These are phyloP conservation scores for Meteorus sp. DNA, from an alignment of 1,140 invertebrate species.

Conservation along the genomic window DNA sequence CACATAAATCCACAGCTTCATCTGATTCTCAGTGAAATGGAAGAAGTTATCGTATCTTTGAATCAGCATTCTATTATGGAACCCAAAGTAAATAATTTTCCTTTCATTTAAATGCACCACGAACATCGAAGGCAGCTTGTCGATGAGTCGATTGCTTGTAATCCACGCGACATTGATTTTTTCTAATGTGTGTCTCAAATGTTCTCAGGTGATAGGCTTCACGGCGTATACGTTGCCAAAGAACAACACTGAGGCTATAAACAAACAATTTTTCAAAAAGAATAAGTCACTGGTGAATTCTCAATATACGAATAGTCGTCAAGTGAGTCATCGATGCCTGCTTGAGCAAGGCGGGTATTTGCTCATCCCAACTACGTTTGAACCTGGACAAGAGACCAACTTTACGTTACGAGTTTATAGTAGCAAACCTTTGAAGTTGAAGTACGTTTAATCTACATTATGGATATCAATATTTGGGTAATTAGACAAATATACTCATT, in stretches of 20 bases:
- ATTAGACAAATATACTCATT: background rate
- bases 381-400: slow-evolving; percentile 85
- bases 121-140: background rate
- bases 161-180: background rate
- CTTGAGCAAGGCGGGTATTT: slow-evolving; percentile 84
- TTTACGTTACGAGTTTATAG: slow-evolving; percentile 84
- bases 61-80: slow-evolving; percentile 91
- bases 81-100: slow-evolving; percentile 66
- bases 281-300: slow-evolving; percentile 88
- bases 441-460: too few species aligned
- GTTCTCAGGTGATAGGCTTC: slow-evolving; percentile 80
- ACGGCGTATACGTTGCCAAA: slow-evolving; percentile 83
- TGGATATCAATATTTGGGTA: background rate
- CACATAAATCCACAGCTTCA: slow-evolving; percentile 92
- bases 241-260: slow-evolving; percentile 67
- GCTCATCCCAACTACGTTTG: slow-evolving; percentile 88
- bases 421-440: slow-evolving; percentile 79
- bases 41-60: slow-evolving; percentile 83
- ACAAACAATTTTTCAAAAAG: slow-evolving; percentile 81
- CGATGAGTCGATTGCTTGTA: background rate
- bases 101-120: background rate
- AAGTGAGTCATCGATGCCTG: slow-evolving; percentile 79
- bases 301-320: slow-evolving; percentile 88
- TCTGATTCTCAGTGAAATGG: slow-evolving; percentile 77
- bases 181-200: too few species aligned